Percentiles rank a stretch among this genome's conserved stretches.
Evolutionary conservation across 2,113 vertebrate genomes (phyloP).

Genomic region (Callorhinus ursinus): DNA sequence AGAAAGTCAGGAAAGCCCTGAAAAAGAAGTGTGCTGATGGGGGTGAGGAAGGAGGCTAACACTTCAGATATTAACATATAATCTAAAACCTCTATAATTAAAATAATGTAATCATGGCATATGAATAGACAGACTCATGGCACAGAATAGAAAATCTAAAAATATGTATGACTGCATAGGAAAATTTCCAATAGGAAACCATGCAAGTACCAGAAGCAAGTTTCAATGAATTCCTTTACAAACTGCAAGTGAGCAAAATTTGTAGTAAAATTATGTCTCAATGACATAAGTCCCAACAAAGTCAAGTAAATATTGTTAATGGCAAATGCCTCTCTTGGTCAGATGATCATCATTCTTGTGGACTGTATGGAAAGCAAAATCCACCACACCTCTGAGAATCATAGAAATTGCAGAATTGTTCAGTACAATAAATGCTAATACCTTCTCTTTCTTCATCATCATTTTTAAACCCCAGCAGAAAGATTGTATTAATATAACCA

Average conservation of each 20-base stretch:
- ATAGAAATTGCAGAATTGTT: conserved; percentile 3
- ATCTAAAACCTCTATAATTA: conserved; percentile 27
- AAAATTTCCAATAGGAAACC: conserved; percentile 43
- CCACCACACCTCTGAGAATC: neutral
- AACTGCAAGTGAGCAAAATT: neutral
- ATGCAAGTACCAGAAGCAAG: neutral
- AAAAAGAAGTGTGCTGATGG: neutral
- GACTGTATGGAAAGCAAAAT: neutral
- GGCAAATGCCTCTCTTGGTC: conserved; percentile 21
- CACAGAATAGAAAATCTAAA: conserved; percentile 43
- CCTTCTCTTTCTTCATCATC: neutral
- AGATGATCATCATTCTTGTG: neutral
- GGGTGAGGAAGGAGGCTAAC: neutral
- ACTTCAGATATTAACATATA: conserved; percentile 39
- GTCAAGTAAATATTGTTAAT: conserved; percentile 26
- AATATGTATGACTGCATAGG: neutral
- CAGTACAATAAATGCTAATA: conserved; percentile 51
- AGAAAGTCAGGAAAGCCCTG: neutral
- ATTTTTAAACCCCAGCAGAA: conserved; percentile 48
- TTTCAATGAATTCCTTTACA: neutral
- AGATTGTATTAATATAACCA: neutral
- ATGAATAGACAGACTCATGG: neutral
- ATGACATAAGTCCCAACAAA: conserved; percentile 26
- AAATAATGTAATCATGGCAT: conserved; percentile 4
- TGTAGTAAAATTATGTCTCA: neutral